Evolutionary conservation across 2,888 invertebrate genomes (phyloP), one percentile per base, ranked within the genome.

Genomic region (Schizotus pectinicornis): DNA sequence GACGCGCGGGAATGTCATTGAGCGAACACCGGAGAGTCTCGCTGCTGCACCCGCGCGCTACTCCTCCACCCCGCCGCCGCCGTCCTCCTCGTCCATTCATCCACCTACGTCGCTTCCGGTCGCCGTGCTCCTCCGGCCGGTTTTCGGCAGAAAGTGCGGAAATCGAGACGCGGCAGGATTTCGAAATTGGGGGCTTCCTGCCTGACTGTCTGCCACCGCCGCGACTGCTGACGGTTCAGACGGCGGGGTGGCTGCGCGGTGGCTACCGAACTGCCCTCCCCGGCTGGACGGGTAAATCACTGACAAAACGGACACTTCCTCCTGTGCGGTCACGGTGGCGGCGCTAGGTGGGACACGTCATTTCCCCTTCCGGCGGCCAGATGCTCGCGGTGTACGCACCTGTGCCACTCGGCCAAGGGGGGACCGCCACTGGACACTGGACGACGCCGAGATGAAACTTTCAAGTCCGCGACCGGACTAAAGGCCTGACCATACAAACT

Each of bases 261-360:
- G n/a, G n/a, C n/a, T n/a, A n/a, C n/a, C n/a, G n/a, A 41, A 35
- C 42, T 12, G 34, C 35, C 39, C 47, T 33, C 42, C 14, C 48
- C 45, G 31, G 47, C 46, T 35, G 65, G 59, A 60, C 67, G 69
- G 70, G 70, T 69, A 73, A 74, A 75, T 75, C 75, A 74, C 74
- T 56, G 71, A 67, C 66, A 73, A 71, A 72, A 71, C 68, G 69
- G 67, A 67, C 66, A 71, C 70, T 72, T 73, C 74, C 71, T 74
- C 67, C 70, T 69, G 61, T 65, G 52, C 68, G 72, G 74, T 74
- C 74, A 75, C 75, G 76, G 74, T 74, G 73, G 71, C 68, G 74
- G 73, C 73, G 73, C 70, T 69, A 71, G 53, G 67, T 64, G 32
- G 49, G 34, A 59, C 54, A 59, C 59, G 59, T 59, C 59, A 59